A percentile compares a stretch with the other conserved stretches of the same genome.
Conservation (phyloP, 1,140 invertebrate species). For the Probaryconus sp. region DNA sequence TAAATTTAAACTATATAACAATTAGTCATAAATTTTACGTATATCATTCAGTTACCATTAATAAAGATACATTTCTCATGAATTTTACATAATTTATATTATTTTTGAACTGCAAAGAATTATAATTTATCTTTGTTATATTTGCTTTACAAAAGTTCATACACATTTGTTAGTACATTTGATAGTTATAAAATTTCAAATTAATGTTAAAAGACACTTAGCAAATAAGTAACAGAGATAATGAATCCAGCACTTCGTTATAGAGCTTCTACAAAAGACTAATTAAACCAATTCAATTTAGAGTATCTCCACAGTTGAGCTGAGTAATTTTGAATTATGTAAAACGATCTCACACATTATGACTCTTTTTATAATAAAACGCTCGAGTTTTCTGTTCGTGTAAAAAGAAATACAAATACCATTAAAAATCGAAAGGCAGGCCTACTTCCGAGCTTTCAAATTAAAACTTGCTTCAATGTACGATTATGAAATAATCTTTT, state of each 20-base stretch:
- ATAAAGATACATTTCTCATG: too few species aligned
- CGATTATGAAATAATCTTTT: conserved; percentile 35
- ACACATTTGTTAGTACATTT: too few species aligned
- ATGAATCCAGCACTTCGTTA: background rate
- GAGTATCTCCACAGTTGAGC: background rate
- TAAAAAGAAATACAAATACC: conserved; percentile 6
- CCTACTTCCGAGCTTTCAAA: conserved; percentile 21
- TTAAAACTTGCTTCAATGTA: conserved; percentile 29
- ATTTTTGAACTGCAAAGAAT: too few species aligned
- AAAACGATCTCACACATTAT: conserved; percentile 6
- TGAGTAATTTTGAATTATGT: conserved; percentile 16
- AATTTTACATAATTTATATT: too few species aligned
- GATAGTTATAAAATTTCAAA: too few species aligned
- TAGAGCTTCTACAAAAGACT: background rate
- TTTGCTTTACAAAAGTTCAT: too few species aligned
- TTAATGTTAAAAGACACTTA: too few species aligned
- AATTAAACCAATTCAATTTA: conserved; percentile 21
- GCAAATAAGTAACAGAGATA: background rate
- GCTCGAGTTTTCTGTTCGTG: background rate
- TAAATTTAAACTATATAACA: too few species aligned
- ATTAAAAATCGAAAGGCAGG: conserved; percentile 23
- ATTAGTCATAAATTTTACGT: too few species aligned
- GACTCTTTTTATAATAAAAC: conserved; percentile 5
- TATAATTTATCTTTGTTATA: too few species aligned
- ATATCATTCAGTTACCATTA: too few species aligned